Percentiles rank a stretch among this genome's conserved stretches.
Conservation (phyloP, 2,113 vertebrate species). For the Marmota flaviventris region DNA sequence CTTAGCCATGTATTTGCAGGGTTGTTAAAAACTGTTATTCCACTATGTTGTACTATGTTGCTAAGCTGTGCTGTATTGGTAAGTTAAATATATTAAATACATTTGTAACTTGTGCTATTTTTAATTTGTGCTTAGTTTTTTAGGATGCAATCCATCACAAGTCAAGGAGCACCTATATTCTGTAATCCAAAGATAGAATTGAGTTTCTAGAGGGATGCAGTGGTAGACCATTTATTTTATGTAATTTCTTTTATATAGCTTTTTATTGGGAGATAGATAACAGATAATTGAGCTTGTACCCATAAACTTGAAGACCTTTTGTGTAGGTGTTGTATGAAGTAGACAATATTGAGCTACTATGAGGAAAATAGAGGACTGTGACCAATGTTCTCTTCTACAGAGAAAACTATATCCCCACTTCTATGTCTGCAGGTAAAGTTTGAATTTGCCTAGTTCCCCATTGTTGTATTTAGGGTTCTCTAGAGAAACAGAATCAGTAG, state of each 20-base stretch:
- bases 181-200: background rate
- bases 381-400: background rate
- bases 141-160: background rate
- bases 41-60: background rate
- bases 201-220: background rate
- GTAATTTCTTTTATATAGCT: background rate
- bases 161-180: background rate
- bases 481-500: background rate
- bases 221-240: background rate
- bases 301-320: background rate
- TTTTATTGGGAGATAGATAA: background rate
- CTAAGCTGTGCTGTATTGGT: background rate
- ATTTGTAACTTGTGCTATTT: background rate
- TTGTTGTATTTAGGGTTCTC: background rate
- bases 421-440: background rate
- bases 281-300: background rate
- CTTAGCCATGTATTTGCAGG: no score
- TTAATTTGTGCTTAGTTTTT: background rate
- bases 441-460: background rate
- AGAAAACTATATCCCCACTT: background rate
- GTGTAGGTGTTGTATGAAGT: background rate
- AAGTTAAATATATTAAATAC: background rate
- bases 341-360: background rate
- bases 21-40: background rate
- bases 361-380: background rate